Evolutionary conservation across 2,888 invertebrate genomes (phyloP).

Genomic region (Acanthosepion lycidas): DNA sequence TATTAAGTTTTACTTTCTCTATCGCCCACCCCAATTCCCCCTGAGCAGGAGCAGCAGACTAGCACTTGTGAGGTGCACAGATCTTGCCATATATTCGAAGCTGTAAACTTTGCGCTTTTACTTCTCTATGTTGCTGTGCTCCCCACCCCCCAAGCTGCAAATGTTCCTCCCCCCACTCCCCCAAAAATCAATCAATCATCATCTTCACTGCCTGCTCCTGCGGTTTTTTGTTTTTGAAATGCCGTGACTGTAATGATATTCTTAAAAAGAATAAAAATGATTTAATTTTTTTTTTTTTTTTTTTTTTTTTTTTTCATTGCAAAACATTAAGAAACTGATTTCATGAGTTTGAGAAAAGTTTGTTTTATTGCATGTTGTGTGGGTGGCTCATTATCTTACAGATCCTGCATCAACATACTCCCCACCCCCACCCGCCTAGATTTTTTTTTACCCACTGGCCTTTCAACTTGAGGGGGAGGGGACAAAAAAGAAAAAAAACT

Average conservation of each 20-base stretch:
- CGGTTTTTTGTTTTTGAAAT: background rate
- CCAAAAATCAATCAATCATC: background rate
- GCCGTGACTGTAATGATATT: background rate
- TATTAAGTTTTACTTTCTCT: no score
- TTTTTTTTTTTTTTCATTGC: background rate
- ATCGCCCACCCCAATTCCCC: background rate
- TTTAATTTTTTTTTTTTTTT: background rate
- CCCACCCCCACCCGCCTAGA: no score
- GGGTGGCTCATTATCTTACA: no score
- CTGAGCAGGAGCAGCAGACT: background rate
- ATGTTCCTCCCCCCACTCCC: background rate
- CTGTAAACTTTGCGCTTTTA: conserved; percentile 4
- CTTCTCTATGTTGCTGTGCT: background rate
- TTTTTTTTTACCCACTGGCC: no score
- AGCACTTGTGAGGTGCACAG: background rate
- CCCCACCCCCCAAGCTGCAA: background rate
- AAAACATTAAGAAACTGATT: background rate
- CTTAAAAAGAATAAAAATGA: background rate
- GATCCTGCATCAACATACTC: no score
- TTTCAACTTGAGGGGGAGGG: no score
- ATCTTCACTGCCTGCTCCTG: background rate
- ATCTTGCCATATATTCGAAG: background rate
- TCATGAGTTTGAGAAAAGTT: no score
- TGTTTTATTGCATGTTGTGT: no score
- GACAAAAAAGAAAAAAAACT: no score